Evolutionary conservation across 1,140 invertebrate species (phyloP), one percentile per base, ranked within the genome.

Genomic region (Heliothis virescens): DNA sequence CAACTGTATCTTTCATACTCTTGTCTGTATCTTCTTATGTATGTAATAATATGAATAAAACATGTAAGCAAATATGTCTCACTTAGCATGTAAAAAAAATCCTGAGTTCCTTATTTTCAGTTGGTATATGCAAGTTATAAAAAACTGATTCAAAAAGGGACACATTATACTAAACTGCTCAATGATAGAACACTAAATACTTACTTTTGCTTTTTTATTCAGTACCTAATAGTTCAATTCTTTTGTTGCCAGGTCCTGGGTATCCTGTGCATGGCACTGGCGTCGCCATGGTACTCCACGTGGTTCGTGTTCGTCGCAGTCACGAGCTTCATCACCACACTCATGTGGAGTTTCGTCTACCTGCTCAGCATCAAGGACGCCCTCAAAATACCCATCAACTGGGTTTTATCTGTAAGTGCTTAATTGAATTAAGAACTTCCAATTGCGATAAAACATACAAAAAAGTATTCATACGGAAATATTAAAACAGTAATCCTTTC

Each of bases 281-380:
- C 96, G 1, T 96, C 97, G 1, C 87, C 95, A 13, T 86, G 91
- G 16, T 96, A 96, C 62, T 97, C 97, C 0, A 96, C 97, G 83
- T 98, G 97, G 96, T 98, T 98, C 92, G 95, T 98, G 34, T 98
- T 98, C 87, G 97, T 98, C 15, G 97, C 96, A 2, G 97, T 97
- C 48, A 96, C 96, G 34, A 96, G 96, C 65, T 98, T 98, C 94
- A 98, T 98, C 74, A 95, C 96, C 18, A 98, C 97, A 0, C 93
- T 98, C n/a, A 95, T 98, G 80, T 97, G 98, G 97, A 96, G 96
- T 55, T 96, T 97, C 87, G 95, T 98, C 57, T 98, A 98, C 89
- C 93, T 98, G 52, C 95, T 98, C 72, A 97, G 97, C 26, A 96
- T 98, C 65, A 96, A 97, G 73, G 97, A 98, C 85, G 96, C 96